Base-by-base conservation (phyloP, 2,888 invertebrate species). In the Spodoptera picta region DNA sequence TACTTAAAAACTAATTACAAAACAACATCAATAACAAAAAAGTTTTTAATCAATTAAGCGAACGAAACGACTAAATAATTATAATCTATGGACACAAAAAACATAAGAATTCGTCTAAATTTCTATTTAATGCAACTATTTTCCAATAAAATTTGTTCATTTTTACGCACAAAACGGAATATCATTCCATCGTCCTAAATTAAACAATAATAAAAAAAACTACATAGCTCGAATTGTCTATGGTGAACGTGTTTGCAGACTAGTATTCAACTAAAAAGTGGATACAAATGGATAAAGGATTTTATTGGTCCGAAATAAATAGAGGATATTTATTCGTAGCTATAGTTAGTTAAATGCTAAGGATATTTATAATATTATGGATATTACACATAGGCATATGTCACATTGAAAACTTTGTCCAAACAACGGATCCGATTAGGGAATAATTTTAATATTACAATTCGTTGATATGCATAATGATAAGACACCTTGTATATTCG, bases 401-500 rank as follows among this genome's bases (percentile, higher is more conserved):
- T 78, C 73, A 76, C 73, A 81, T 59, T 67, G 74, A 79, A 73
- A 79, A 81, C 65, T 74, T 36, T 72, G 53, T 74, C 72, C 66
- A 79, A 75, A 77, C 75, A 80, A 75, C 81, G 76, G 80, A 71
- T 77, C 64, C 69, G 69, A 71, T 76, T 73, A 77, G 57, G 70
- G 74, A 69, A 68, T 82, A 75, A 60, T 73, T 72, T 81, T 77
- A 85, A 83, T 87, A 86, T 89, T 91, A 92, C 88, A 88, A 88
- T 92, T 94, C 92, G 93, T 93, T 94, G 94, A 94, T 94, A 94
- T 94, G 94, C 94, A 94, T 94, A 92, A 90, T 92, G 89, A 87
- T 93, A 94, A 94, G 94, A 94, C 94, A 94, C 94, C 92, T 92
- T 93, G 94, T 92, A 93, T 86, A 90, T 88, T 91, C 85, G 81